These are phyloP conservation scores for Latrodectus hesperus DNA, from an alignment of 2,888 invertebrate species.

Conservation along the genomic window DNA sequence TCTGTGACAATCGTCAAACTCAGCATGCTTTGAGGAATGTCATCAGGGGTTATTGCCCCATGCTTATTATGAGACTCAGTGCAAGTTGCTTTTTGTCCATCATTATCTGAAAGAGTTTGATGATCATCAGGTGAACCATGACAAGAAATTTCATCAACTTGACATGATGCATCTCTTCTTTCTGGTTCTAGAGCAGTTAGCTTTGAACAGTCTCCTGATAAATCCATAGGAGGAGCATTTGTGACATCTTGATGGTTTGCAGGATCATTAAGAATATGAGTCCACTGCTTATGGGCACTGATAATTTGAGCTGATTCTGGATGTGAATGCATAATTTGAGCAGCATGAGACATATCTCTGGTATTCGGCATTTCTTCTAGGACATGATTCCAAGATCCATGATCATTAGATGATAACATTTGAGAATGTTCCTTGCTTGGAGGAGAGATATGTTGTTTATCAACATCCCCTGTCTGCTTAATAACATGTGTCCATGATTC, in stretches of 20 bases:
- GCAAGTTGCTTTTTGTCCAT: constrained; percentile 28
- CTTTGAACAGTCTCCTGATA: constrained; percentile 56
- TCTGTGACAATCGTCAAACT: constrained; percentile 50
- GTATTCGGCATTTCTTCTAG: constrained; percentile 45
- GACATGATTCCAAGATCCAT: constrained; percentile 56
- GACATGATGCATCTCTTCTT: constrained; percentile 55
- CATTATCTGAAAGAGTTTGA: constrained; percentile 9
- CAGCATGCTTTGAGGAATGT: constrained; percentile 44
- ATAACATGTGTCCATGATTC: constrained; percentile 58
- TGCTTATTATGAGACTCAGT: constrained; percentile 29
- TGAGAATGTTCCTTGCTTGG: constrained; percentile 26
- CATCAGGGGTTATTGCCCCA: constrained; percentile 18
- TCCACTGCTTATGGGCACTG: constrained; percentile 42
- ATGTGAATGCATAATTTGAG: constrained; percentile 44
- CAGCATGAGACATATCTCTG: constrained; percentile 25
- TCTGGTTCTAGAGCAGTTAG: constrained; percentile 50
- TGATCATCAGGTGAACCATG: constrained; percentile 30
- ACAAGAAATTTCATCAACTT: constrained; percentile 56
- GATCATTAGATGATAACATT: constrained; percentile 27
- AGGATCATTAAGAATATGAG: constrained; percentile 29
- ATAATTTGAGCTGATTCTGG: constrained; percentile 38
- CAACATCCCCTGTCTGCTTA: constrained; percentile 38
- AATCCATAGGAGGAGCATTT: constrained; percentile 48
- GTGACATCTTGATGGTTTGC: constrained; percentile 34
- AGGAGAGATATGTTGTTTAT: constrained; percentile 24